A percentile compares a stretch with the other conserved stretches of the same genome.
Evolutionary conservation across 2,113 vertebrate species (phyloP).

Genomic region (Mormyrus lacerda): DNA sequence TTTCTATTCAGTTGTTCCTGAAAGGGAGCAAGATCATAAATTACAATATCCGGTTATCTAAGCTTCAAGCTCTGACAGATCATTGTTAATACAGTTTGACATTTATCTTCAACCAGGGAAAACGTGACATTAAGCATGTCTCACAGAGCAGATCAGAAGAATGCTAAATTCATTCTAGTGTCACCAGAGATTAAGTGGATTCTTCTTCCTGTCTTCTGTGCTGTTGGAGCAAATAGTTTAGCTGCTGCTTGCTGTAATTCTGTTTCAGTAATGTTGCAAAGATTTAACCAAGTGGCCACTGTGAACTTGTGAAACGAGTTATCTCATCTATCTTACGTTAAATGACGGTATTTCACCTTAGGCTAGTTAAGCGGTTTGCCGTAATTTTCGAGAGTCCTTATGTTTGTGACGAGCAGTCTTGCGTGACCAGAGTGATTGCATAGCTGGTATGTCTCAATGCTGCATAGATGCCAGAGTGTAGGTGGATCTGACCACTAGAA

Average conservation of each 20-base stretch:
- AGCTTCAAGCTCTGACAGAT: neutral
- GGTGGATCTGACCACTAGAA: neutral
- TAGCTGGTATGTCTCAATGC: neutral
- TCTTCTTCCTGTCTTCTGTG: conserved; percentile 32
- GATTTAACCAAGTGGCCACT: neutral
- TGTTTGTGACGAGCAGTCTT: neutral
- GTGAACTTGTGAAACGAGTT: neutral
- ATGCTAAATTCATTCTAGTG: conserved; percentile 57
- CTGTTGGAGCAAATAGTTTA: conserved; percentile 33
- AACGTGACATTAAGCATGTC: conserved; percentile 54
- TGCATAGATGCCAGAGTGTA: neutral
- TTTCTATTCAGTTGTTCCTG: neutral
- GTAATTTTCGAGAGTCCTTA: neutral
- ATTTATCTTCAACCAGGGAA: conserved; percentile 67
- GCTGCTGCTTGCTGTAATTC: neutral
- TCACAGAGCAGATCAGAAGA: conserved; percentile 52
- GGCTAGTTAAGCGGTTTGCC: neutral
- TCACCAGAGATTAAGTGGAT: conserved; percentile 43
- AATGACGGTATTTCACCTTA: neutral
- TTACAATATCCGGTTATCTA: neutral
- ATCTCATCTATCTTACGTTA: neutral
- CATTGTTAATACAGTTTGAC: conserved; percentile 39
- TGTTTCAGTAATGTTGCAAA: neutral
- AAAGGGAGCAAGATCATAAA: neutral
- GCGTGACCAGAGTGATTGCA: neutral